phyloP scores from a whole-genome alignment of 2,888 invertebrate species.

The Chalcosyrphus nemorum region DNA sequence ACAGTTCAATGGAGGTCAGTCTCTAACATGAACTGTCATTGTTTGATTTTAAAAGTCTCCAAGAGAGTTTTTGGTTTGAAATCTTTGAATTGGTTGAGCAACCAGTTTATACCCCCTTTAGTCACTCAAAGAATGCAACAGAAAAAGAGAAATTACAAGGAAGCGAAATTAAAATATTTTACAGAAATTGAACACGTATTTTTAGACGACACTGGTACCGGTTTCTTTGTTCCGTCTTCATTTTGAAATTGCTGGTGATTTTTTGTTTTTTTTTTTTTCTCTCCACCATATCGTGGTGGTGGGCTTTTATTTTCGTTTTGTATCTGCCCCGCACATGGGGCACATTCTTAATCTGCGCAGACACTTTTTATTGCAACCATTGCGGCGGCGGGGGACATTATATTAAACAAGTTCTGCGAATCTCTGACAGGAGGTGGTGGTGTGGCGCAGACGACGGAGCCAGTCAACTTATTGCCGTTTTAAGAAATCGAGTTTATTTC shows the following conservation, averaged over 20 bases:
- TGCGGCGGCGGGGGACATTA: slow-evolving; percentile 23
- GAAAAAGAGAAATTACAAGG: slow-evolving; percentile 20
- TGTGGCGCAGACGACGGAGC: slow-evolving; percentile 10
- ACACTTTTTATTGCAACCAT: slow-evolving; percentile 55
- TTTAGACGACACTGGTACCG: slow-evolving; percentile 43
- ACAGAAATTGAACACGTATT: slow-evolving; percentile 33
- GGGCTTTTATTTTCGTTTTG: slow-evolving; percentile 26
- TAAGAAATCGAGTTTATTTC: slow-evolving; percentile 10
- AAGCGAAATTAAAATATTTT: slow-evolving; percentile 14
- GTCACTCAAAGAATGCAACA: not conserved
- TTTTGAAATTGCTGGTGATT: slow-evolving; percentile 12
- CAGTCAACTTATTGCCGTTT: not conserved
- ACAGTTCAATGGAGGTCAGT: slow-evolving; percentile 14
- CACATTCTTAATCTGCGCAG: slow-evolving; percentile 50
- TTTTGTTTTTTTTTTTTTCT: slow-evolving; percentile 6
- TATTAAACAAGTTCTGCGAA: slow-evolving; percentile 54
- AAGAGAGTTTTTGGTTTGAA: not conserved
- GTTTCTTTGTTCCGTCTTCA: slow-evolving; percentile 63
- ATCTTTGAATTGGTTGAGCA: not conserved
- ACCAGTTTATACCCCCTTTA: not conserved
- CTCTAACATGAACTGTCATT: not conserved
- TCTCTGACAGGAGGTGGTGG: slow-evolving; percentile 15
- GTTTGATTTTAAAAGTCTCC: not conserved
- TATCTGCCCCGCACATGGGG: slow-evolving; percentile 26
- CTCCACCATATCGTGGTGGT: not conserved